Conservation (phyloP, 30 jellyfish, hydroid and myxozoan species). For the Nemopilema nomurai region DNA sequence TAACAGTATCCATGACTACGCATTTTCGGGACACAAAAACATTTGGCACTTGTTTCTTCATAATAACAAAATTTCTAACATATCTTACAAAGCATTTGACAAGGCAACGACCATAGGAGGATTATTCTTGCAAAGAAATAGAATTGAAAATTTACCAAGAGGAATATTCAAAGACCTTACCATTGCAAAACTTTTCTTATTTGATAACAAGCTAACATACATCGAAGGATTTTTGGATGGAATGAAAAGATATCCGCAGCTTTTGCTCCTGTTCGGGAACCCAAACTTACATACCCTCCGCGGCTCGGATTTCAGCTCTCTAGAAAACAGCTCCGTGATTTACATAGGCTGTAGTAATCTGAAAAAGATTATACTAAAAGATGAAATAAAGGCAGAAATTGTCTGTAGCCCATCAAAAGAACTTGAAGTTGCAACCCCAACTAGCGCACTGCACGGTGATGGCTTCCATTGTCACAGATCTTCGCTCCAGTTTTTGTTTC, state of each 20-base stretch:
- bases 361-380: conserved; percentile 1
- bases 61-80: conserved; percentile 15
- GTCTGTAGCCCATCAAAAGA: conserved; percentile 41
- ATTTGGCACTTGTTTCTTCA: conserved; percentile 17
- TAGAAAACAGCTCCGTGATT: conserved; percentile 16
- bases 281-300: conserved; percentile 5
- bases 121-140: conserved; percentile 31
- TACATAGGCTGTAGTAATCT: conserved; percentile 24
- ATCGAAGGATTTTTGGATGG: conserved; percentile 35
- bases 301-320: not conserved
- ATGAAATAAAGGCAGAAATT: conserved; percentile 4
- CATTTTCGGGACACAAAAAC: conserved; percentile 3
- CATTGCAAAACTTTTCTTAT: conserved; percentile 8
- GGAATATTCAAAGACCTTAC: conserved; percentile 24
- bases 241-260: conserved; percentile 29
- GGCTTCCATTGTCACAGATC: conserved; percentile 36
- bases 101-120: not conserved
- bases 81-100: conserved; percentile 54
- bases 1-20: conserved; percentile 6
- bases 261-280: conserved; percentile 34
- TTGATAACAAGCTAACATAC: conserved; percentile 23
- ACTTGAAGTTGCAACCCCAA: not conserved
- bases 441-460: conserved; percentile 4
- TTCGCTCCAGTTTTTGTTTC: not conserved
- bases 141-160: not conserved